Evolutionary conservation across 2,888 invertebrate species (phyloP).

Genomic region (Drosophila kuntzei): DNA sequence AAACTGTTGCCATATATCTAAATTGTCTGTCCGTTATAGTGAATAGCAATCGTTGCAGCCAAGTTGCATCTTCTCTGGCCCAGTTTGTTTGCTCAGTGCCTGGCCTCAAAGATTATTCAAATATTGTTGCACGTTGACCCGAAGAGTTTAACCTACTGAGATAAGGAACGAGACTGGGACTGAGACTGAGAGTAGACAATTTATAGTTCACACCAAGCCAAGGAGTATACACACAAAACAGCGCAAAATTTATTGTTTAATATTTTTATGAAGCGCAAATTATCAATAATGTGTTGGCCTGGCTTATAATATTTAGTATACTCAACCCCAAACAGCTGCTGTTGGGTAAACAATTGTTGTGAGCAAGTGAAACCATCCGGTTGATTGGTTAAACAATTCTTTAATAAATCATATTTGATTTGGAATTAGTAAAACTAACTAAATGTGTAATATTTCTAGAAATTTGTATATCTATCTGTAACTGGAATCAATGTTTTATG

Average conservation of each 20-base stretch:
- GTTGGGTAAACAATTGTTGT: conserved; percentile 17
- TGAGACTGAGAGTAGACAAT: conserved; percentile 52
- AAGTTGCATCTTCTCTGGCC: conserved; percentile 39
- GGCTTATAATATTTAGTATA: conserved; percentile 31
- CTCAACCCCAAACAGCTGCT: conserved; percentile 2
- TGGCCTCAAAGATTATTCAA: conserved; percentile 71
- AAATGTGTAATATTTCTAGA: neutral
- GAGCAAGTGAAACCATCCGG: conserved; percentile 1
- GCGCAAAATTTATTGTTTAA: conserved; percentile 65
- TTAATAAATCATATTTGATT: neutral
- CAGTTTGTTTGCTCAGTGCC: conserved; percentile 37
- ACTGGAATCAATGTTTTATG: conserved; percentile 1
- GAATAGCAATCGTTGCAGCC: neutral
- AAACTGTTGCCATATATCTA: neutral
- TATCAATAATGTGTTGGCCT: conserved; percentile 53
- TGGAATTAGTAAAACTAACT: neutral
- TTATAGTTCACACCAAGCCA: conserved; percentile 67
- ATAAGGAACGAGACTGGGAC: conserved; percentile 60
- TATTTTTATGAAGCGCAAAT: conserved; percentile 65
- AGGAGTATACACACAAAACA: conserved; percentile 15
- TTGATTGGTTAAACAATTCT: neutral
- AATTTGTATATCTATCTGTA: neutral
- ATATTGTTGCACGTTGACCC: conserved; percentile 78
- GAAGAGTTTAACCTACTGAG: conserved; percentile 63
- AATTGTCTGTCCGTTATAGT: conserved; percentile 1